A percentile compares a stretch with the other conserved stretches of the same genome.
Conservation (phyloP, 1,140 invertebrate species). For the Mactra quadrangularis region DNA sequence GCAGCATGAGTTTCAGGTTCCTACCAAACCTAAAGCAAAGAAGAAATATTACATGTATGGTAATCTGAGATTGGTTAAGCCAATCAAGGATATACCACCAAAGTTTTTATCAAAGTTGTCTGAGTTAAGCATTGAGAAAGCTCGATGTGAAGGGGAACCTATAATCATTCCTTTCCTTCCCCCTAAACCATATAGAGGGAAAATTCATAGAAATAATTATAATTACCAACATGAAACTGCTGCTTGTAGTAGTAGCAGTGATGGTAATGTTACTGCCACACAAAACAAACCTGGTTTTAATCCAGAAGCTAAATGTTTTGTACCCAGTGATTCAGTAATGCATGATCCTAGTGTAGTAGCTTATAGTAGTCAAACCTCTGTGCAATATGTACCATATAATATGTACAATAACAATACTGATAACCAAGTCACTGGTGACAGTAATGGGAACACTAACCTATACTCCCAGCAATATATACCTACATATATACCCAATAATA, state of each 20-base stretch:
- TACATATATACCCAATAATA: background rate
- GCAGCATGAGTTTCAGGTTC: conserved; percentile 36
- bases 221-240: conserved; percentile 33
- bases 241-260: background rate
- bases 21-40: conserved; percentile 65
- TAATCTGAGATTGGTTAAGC: conserved; percentile 78
- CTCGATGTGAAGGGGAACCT: conserved; percentile 78
- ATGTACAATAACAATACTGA: background rate
- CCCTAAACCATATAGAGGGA: conserved; percentile 34
- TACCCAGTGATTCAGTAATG: conserved; percentile 64
- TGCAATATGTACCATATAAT: conserved; percentile 5
- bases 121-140: conserved; percentile 75
- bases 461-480: background rate
- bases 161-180: conserved; percentile 74
- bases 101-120: conserved; percentile 77
- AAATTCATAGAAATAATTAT: conserved; percentile 61
- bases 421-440: conserved; percentile 15
- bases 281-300: conserved; percentile 68
- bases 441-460: too few species aligned
- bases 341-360: conserved; percentile 55
- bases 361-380: conserved; percentile 25
- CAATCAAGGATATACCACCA: conserved; percentile 81
- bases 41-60: conserved; percentile 80
- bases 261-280: conserved; percentile 14
- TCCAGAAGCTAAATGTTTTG: conserved; percentile 75